phyloP scores from a whole-genome alignment of 2,888 invertebrate species.

The Trichopoda pennipes region DNA sequence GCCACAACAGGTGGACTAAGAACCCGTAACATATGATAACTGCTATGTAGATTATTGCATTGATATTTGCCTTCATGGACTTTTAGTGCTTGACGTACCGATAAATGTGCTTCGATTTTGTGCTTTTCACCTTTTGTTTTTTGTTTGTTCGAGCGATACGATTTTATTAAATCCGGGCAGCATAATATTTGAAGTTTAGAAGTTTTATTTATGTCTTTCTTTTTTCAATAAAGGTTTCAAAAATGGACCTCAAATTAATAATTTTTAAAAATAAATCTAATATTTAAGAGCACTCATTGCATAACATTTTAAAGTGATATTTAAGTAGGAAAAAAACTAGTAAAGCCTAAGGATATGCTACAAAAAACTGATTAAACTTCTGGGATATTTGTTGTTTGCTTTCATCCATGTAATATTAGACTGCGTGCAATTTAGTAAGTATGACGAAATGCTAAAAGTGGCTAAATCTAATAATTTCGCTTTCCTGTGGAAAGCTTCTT shows the following conservation, averaged over 20 bases:
- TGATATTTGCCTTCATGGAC: conserved; percentile 80
- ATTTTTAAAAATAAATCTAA: not conserved
- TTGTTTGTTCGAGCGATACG: conserved; percentile 2
- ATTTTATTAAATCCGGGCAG: conserved; percentile 32
- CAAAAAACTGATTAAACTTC: too few species aligned
- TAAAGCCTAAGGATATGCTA: too few species aligned
- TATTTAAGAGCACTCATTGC: too few species aligned
- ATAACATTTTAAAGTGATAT: too few species aligned
- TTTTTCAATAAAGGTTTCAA: not conserved
- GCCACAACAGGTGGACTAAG: conserved; percentile 68
- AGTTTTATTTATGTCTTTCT: not conserved
- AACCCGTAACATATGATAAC: conserved; percentile 77
- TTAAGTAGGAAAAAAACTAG: too few species aligned
- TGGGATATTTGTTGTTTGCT: too few species aligned
- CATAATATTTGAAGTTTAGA: conserved; percentile 22
- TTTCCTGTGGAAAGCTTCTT: too few species aligned
- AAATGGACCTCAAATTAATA: not conserved
- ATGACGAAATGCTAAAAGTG: too few species aligned
- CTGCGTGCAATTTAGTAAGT: too few species aligned
- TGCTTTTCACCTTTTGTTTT: conserved; percentile 79
- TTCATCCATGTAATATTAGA: too few species aligned
- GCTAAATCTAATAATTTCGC: too few species aligned
- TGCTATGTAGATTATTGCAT: conserved; percentile 77
- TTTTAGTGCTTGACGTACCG: conserved; percentile 79
- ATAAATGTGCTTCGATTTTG: conserved; percentile 80